Evolutionary conservation across 2,888 invertebrate genomes (phyloP), one percentile per base, ranked within the genome.

Genomic region (Cyclophora punctaria): DNA sequence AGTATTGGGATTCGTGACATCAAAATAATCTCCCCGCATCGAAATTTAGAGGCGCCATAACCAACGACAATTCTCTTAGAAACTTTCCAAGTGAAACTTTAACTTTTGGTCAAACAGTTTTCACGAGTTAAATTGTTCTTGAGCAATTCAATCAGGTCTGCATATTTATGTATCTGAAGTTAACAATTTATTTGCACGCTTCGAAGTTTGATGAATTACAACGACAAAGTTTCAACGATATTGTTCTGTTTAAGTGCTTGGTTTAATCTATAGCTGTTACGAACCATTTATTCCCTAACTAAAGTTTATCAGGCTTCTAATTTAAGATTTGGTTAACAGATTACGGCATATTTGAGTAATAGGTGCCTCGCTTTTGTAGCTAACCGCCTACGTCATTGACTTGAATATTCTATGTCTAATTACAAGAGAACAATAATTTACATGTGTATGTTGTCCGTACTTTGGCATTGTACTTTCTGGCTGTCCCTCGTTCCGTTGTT

Each of bases 211-310:
- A 64, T 49, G 80, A 63, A 66, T 83, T 80, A 64, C 82, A 79
- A 42, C 78, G 69, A 50, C 81, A 81, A 44, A 83, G 73, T 64
- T 67, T 66, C 54, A 83, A 71, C 7, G 67, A 66, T 7, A 73
- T 51, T 7, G 63, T 66, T 54, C 83, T 82, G 53, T 84, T 83
- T 59, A 84, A 78, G 50, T 65, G 55, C 59, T 83, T 83, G 46
- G 62, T 73, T 50, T 71, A 70, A 62, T 83, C 78, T 82, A 80
- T 55, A 42, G 82, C 75, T 20, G 74, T 65, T 7, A 80, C 73
- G 59, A 72, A 5, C 82, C 83, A 41, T 66, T 66, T 34, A 66
- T 53, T 20, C 2, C 20, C 20, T 20, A 20, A 20, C 47, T 66
- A 70, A 35, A 76, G 68, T 20, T 63, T 58, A 33, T 69, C 64